Evolutionary conservation across 2,797 vertebrate genomes (phyloP).

Genomic region (Sebastes trivittatus): DNA sequence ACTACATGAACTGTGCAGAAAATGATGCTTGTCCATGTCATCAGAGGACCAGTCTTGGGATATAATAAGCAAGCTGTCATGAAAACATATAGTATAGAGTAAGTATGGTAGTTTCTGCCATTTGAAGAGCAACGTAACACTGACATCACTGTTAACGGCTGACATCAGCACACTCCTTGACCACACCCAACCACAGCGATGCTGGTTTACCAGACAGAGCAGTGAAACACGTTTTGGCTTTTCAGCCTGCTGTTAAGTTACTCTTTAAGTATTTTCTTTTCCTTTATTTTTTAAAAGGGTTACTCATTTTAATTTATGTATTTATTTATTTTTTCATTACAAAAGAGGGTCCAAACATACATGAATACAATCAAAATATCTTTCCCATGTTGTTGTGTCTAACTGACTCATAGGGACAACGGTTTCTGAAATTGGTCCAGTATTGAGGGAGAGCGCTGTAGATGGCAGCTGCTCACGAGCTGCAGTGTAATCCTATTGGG

Average conservation of each 20-base stretch:
- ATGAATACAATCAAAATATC: neutral
- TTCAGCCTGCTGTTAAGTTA: neutral
- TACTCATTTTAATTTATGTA: too few species aligned
- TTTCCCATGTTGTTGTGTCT: too few species aligned
- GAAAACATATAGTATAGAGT: neutral
- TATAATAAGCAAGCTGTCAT: neutral
- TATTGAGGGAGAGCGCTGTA: neutral
- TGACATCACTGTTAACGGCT: neutral
- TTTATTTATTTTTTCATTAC: neutral
- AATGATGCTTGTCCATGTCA: neutral
- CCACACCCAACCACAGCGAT: neutral
- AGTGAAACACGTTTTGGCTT: neutral
- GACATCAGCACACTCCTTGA: too few species aligned
- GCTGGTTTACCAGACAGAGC: neutral
- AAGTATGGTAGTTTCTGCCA: neutral
- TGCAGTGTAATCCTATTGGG: neutral
- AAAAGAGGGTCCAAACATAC: neutral
- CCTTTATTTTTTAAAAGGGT: too few species aligned
- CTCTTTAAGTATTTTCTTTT: neutral
- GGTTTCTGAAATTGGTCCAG: too few species aligned
- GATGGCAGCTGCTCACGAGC: neutral
- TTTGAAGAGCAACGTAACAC: neutral
- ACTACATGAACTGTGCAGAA: neutral
- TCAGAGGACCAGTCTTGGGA: neutral
- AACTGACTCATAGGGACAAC: too few species aligned